Base-by-base conservation (phyloP, 35 echinoderm and acorn worm species). In the Ophioderma brevispina region DNA sequence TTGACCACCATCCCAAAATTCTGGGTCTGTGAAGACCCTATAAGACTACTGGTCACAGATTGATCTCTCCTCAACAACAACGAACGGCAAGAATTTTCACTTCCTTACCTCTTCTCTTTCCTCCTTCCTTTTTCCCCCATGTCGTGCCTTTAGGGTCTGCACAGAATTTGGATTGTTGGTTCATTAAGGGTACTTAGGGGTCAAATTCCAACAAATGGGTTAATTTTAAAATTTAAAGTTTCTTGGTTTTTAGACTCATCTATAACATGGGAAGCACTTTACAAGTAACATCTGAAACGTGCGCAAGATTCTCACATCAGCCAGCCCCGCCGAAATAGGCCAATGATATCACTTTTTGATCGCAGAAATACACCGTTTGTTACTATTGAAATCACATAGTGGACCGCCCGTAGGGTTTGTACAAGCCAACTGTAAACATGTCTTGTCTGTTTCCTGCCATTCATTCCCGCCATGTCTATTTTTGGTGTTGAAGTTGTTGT, bases 321-420 rank as follows among this genome's bases (percentile, higher is more conserved):
- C 0, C 97, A 93, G 79, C 95, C 97, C 88, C 84, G 95, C 32
- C 80, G 78, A 84, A 99, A 95, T 37, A 79, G 86, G 37, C 87
- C 87, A 37, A 99, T 92, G 21, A 49, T 87, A 77, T 99, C 91
- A 30, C 35, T 17, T 88, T 77, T 21, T 70, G 50, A 86, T 99
- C 97, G 80, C 97, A 99, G 76, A 91, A 99, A 76, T 93, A 99
- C 23, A 99, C 90, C 10, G 82, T 89, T 32, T 89, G 90, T 90
- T 85, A 36, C 88, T 87, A 23, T 85, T 31, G 63, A 90, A 99
- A 80, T 99, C 97, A 28, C n/a, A n/a, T n/a, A n/a, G 95, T 92
- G 28, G 91, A 38, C 23, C 95, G 37, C 36, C 97, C 97, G 11
- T 93, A 91, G 0, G 97, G 97, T 63, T n/a, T 95, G 82, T 28